Evolutionary conservation across 2,888 invertebrate genomes (phyloP), one percentile per base, ranked within the genome.

Genomic region (Drosophila silvestris): DNA sequence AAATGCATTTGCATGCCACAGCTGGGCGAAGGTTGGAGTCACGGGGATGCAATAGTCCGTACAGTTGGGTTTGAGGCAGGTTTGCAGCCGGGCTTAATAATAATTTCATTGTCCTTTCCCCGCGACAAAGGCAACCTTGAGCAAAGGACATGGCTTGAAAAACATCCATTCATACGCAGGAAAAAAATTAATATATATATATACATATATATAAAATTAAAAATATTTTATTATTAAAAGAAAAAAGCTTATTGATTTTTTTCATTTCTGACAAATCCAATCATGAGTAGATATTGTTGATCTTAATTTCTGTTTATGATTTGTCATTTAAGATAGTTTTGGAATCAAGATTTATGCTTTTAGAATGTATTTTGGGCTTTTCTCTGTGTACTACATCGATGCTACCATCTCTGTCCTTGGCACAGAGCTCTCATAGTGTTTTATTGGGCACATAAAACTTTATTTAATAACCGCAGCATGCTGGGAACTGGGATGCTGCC

Each of bases 401-500:
- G 19, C 28, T 9, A 22, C 12, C 54, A 39, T 44, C 39, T 39
- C 54, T 26, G n/a, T 37, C 51, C 35, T 39, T 22, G 50, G 44
- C 26, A 7, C 47, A 47, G 37, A 47, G 33, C n/a, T 60, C 35
- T 37, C 39, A 62, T 68, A 33, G 73, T 60, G 69, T 69, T 77
- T 77, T 77, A 79, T 79, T 79, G 81, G 70, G 59, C 66, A 63
- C 75, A 84, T 85, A 86, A 85, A 85, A 85, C 74, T 85, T 86
- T 86, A 89, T 85, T 85, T 85, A 85, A 85, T 85, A 85, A 89
- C 89, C 87, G 71, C 66, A 71, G 85, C 77, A 71, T 66, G 78
- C 58, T 83, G 85, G 35, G 16, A n/a, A 7, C 58, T 32, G 30
- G 44, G 53, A 30, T 58, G 57, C 54, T 65, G 78, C 50, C 64